phyloP scores from a whole-genome alignment of 2,113 vertebrate genomes.

The Capreolus pygargus region DNA sequence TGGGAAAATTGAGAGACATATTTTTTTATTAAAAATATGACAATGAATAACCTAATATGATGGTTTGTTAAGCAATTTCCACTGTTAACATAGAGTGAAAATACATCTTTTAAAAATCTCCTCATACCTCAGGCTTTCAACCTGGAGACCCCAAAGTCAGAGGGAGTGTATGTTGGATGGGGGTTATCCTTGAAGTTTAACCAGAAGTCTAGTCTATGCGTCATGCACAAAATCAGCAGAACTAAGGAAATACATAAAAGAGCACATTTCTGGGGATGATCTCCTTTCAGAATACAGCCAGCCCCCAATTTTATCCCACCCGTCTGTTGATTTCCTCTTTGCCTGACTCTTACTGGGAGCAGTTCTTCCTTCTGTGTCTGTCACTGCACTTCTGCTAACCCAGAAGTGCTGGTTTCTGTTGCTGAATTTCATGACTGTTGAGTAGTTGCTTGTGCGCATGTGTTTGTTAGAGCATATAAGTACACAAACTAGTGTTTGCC shows the following conservation, averaged over 20 bases:
- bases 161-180: not conserved
- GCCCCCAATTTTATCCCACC: not conserved
- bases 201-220: not conserved
- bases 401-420: not conserved
- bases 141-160: not conserved
- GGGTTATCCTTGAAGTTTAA: not conserved
- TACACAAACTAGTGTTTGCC: fast-evolving
- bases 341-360: not conserved
- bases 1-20: not conserved
- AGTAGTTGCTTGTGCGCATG: not conserved
- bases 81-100: not conserved
- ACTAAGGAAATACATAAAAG: not conserved
- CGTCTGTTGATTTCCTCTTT: not conserved
- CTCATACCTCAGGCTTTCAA: not conserved
- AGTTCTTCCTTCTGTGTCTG: not conserved
- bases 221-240: not conserved
- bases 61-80: not conserved
- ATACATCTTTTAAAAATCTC: not conserved
- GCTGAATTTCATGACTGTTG: not conserved
- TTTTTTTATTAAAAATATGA: not conserved
- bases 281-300: not conserved
- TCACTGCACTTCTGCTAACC: not conserved
- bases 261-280: not conserved
- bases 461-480: not conserved
- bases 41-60: not conserved